These are phyloP conservation scores for Tachina fera DNA, from an alignment of 2,888 invertebrate genomes.

Conservation along the genomic window DNA sequence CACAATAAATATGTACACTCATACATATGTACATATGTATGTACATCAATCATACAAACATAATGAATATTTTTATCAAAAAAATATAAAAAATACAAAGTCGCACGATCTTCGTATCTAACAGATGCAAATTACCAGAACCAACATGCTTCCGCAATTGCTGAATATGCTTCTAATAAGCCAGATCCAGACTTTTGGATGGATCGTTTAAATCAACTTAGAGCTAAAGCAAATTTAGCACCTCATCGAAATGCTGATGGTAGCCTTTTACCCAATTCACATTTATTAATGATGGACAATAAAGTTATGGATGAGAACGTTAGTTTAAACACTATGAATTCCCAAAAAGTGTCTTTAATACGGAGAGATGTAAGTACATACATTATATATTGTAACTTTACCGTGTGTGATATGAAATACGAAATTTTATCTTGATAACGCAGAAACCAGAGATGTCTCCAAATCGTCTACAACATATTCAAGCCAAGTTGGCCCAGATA, in stretches of 20 bases:
- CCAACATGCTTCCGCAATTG: slow-evolving; percentile 60
- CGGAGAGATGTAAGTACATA: slow-evolving; percentile 79
- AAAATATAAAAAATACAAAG: slow-evolving; percentile 45
- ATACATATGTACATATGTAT: background rate
- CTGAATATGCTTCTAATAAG: slow-evolving; percentile 72
- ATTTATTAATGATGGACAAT: slow-evolving; percentile 80
- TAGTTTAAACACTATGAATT: slow-evolving; percentile 80
- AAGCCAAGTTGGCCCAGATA: slow-evolving; percentile 82
- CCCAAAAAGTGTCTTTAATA: slow-evolving; percentile 81
- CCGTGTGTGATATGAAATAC: slow-evolving; percentile 5
- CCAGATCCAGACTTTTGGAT: slow-evolving; percentile 82
- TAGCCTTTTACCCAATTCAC: slow-evolving; percentile 68
- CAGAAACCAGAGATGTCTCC: slow-evolving; percentile 82
- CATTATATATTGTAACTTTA: background rate
- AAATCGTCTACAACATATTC: slow-evolving; percentile 82
- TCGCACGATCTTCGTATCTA: slow-evolving; percentile 71
- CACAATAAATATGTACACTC: no score
- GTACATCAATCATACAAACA: slow-evolving; percentile 5
- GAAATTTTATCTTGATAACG: slow-evolving; percentile 54
- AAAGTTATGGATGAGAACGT: slow-evolving; percentile 83
- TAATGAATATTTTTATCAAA: slow-evolving; percentile 7
- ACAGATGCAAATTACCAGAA: slow-evolving; percentile 76
- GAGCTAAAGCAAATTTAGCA: slow-evolving; percentile 77
- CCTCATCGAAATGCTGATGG: slow-evolving; percentile 77
- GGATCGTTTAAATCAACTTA: slow-evolving; percentile 81